Conservation (phyloP, 1,140 invertebrate species). For the Dendroctonus valens region DNA sequence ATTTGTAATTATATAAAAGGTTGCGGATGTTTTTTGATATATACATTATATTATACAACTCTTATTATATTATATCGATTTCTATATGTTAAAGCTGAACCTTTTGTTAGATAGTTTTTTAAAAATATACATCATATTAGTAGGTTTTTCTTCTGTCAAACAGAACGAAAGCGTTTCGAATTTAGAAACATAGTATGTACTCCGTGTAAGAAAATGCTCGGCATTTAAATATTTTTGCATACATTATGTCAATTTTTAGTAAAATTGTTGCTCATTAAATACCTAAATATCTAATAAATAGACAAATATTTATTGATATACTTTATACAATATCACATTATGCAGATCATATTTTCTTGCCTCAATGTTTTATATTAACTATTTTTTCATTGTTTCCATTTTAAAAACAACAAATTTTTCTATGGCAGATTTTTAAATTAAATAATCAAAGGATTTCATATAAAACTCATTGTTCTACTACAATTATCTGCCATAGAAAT, state of each 20-base stretch:
- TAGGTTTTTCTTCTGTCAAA: slow-evolving; percentile 4
- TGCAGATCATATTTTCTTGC: too few species aligned
- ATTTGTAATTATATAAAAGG: slow-evolving; percentile 35
- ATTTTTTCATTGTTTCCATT: too few species aligned
- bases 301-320: too few species aligned
- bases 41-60: slow-evolving; percentile 35
- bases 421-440: too few species aligned
- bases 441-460: too few species aligned
- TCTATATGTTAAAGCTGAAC: slow-evolving; percentile 8
- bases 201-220: neutral
- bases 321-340: too few species aligned
- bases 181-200: neutral
- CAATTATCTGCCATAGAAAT: too few species aligned
- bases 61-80: slow-evolving; percentile 20
- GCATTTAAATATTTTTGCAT: slow-evolving; percentile 7
- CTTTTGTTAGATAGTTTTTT: slow-evolving; percentile 33
- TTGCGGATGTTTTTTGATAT: slow-evolving; percentile 41
- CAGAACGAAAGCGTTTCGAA: neutral
- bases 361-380: too few species aligned
- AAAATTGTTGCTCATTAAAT: neutral
- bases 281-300: too few species aligned
- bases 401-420: too few species aligned
- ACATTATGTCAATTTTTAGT: neutral
- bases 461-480: too few species aligned
- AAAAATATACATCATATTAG: slow-evolving; percentile 16